Evolutionary conservation across 2,888 invertebrate species (phyloP).

Genomic region (Lycocerus yunnanus): DNA sequence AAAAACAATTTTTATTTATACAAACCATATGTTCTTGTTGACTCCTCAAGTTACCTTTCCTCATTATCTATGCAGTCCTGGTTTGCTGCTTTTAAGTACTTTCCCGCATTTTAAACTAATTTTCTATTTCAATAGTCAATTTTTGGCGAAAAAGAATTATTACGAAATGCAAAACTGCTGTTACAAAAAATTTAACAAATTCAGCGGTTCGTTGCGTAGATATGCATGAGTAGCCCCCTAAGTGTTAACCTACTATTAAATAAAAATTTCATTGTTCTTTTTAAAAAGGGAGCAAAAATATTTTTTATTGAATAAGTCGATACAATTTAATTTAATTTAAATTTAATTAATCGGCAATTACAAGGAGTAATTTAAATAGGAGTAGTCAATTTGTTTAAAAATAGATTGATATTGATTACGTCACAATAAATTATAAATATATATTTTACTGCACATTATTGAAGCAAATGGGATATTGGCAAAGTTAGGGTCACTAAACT

Average conservation of each 20-base stretch:
- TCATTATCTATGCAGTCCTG: not conserved
- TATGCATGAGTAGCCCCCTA: not conserved
- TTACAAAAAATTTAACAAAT: not conserved
- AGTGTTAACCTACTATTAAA: not conserved
- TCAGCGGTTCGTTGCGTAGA: not conserved
- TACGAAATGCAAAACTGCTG: not conserved
- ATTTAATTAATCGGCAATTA: not conserved
- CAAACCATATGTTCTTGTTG: not conserved
- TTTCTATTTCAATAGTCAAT: not conserved
- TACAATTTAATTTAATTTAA: not conserved
- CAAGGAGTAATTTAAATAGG: not conserved
- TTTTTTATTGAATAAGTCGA: not conserved
- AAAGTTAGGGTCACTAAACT: constrained; percentile 56
- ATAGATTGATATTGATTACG: not conserved
- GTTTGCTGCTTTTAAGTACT: not conserved
- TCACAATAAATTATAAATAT: constrained; percentile 4
- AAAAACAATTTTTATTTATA: not conserved
- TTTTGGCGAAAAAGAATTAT: not conserved
- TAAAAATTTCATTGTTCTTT: not conserved
- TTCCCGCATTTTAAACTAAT: not conserved
- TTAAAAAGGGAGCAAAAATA: not conserved
- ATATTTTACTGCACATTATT: constrained; percentile 18
- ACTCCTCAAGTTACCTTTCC: not conserved
- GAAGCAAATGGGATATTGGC: constrained; percentile 34
- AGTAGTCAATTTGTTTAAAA: not conserved